Base-by-base conservation (phyloP, 1,140 invertebrate genomes). In the Proales similis region DNA sequence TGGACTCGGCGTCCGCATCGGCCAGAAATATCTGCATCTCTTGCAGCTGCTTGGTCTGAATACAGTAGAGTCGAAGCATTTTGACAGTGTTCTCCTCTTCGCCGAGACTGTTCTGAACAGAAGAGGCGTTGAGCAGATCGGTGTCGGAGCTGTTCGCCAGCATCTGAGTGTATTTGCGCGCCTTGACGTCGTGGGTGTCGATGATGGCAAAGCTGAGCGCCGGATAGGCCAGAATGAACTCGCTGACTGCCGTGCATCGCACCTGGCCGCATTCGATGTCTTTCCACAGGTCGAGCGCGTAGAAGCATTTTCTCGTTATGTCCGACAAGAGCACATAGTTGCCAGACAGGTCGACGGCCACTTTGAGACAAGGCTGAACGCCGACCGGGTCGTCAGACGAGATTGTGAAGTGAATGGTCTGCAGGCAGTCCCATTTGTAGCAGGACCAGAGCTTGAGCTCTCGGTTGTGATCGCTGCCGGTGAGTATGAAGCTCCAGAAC, bases 391-490 rank as follows among this genome's bases (percentile, higher is more conserved):
- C 26, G 26, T 17, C 11, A 11, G 42, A 53, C n/a, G 33, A 26
- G 11, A 42, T 29, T 29, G 7, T 62, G 5, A 46, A 32, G 27
- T 22, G 45, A 53, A 94, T 82, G 0, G 86, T 90, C 75, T 95
- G 90, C 14, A 93, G 76, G 70, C 90, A 93, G 27, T 80, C 81
- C 91, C 91, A 95, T 0, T 86, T 81, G 70, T 91, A 86, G 73
- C 91, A 95, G 6, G 86, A 88, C 89, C 90, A 94, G 20, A 95
- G 77, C 76, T 92, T 94, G 12, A 95, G 77, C 69, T 89, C 87
- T 0, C 86, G 84, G 74, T 93, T 93, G 69, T 89, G 83, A 64
- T 88, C 83, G 7, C 86, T 84, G 1, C 88, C 88, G 1, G 90
- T 94, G 14, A 96, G 79, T 3, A 86, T 87, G 78, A 86, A 92